phyloP scores from a whole-genome alignment of 2,113 vertebrate species.

The Pitta sordida region DNA sequence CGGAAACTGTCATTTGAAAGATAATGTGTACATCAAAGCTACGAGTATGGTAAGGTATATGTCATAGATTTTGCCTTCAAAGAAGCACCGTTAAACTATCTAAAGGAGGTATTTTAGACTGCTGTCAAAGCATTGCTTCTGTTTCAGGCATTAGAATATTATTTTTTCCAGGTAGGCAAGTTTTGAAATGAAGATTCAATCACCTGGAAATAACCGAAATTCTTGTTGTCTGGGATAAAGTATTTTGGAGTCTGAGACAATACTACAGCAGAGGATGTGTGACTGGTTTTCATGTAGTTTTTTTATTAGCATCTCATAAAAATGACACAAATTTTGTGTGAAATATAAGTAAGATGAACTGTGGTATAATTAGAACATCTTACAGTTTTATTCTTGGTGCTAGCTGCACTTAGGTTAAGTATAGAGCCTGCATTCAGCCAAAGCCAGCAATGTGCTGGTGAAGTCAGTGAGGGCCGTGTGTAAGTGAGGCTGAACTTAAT shows the following conservation, averaged over 20 bases:
- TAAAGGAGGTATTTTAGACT: neutral
- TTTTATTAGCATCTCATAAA: neutral
- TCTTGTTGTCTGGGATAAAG: neutral
- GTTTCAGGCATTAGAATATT: neutral
- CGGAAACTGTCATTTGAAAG: constrained; percentile 91
- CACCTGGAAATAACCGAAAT: neutral
- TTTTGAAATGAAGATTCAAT: neutral
- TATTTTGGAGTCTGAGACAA: neutral
- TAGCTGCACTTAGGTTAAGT: neutral
- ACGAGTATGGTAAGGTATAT: constrained; percentile 87
- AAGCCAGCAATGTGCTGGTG: neutral
- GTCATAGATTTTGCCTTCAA: neutral
- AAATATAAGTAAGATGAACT: neutral
- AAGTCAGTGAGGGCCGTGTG: neutral
- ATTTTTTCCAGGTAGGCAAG: neutral
- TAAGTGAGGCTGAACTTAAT: neutral
- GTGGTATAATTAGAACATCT: neutral
- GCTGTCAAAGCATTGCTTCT: neutral
- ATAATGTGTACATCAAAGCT: constrained; percentile 87
- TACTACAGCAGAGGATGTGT: neutral
- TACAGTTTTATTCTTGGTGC: neutral
- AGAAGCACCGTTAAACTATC: neutral
- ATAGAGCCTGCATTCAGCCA: neutral
- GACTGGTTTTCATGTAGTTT: neutral
- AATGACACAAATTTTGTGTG: neutral